A percentile compares a stretch with the other conserved stretches of the same genome.
Evolutionary conservation across 2,113 vertebrate genomes (phyloP).

Genomic region (Engraulis encrasicolus): DNA sequence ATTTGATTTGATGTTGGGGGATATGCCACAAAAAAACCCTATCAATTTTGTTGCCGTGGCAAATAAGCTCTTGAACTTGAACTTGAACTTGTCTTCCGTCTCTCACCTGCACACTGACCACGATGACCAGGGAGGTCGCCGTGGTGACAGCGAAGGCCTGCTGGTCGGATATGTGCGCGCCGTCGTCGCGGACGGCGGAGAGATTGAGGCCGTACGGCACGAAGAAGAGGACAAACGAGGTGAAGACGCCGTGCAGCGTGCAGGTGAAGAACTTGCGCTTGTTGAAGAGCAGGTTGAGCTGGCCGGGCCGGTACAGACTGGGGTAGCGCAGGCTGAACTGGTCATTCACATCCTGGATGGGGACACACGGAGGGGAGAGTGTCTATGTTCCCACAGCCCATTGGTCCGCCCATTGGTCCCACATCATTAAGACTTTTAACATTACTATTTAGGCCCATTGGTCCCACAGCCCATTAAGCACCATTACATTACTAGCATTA

Average conservation of each 20-base stretch:
- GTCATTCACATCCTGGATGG: slow-evolving; percentile 82
- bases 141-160: slow-evolving; percentile 84
- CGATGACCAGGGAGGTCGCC: slow-evolving; percentile 83
- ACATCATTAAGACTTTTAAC: too few relatives aligned
- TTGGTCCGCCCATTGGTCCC: too few relatives aligned
- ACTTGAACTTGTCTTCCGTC: too few relatives aligned
- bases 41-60: too few relatives aligned
- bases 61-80: too few relatives aligned
- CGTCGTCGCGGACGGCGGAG: slow-evolving; percentile 73
- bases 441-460: too few relatives aligned
- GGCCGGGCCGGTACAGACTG: slow-evolving; percentile 81
- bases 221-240: slow-evolving; percentile 84
- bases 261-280: slow-evolving; percentile 85
- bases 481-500: too few relatives aligned
- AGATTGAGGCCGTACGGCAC: slow-evolving; percentile 81
- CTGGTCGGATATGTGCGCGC: slow-evolving; percentile 77
- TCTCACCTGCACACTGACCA: slow-evolving; percentile 85
- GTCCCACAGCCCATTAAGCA: too few relatives aligned
- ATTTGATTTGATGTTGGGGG: too few relatives aligned
- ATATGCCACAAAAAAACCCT: too few relatives aligned
- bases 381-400: too few relatives aligned
- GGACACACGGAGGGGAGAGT: slow-evolving; percentile 37
- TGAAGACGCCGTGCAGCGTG: slow-evolving; percentile 78
- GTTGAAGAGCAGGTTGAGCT: slow-evolving; percentile 85
- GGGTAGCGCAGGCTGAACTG: slow-evolving; percentile 79